phyloP scores from a whole-genome alignment of 1,140 invertebrate genomes.

The Drosophila pectinifera region DNA sequence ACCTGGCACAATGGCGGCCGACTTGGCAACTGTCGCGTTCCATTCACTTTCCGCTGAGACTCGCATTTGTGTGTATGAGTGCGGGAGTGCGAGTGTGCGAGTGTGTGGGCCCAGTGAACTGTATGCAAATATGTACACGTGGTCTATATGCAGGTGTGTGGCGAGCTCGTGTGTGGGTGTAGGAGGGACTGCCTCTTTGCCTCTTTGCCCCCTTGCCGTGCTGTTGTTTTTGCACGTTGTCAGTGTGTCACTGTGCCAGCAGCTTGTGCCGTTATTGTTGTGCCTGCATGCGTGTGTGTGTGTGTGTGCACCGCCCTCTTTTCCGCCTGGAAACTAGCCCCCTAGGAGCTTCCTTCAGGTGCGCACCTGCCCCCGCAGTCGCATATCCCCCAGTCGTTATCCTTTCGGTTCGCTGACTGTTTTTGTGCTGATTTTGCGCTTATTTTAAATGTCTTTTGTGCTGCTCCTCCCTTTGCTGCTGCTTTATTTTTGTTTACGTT shows the following conservation, averaged over 20 bases:
- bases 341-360: too few species aligned
- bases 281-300: conserved; percentile 1
- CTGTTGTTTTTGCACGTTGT: conserved; percentile 55
- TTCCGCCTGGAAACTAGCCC: not conserved
- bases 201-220: conserved; percentile 13
- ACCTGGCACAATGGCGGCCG: conserved; percentile 62
- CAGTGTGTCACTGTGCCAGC: conserved; percentile 75
- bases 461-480: conserved; percentile 28
- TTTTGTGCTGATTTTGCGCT: conserved; percentile 81
- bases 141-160: conserved; percentile 49
- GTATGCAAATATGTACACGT: conserved; percentile 79
- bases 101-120: conserved; percentile 69
- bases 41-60: conserved; percentile 73
- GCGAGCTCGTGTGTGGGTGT: not conserved
- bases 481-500: conserved; percentile 54
- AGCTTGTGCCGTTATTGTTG: conserved; percentile 71
- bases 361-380: not conserved
- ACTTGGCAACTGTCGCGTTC: conserved; percentile 53
- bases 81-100: conserved; percentile 4
- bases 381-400: conserved; percentile 58
- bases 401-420: conserved; percentile 72
- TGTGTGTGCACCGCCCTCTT: conserved; percentile 6
- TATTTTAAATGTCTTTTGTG: conserved; percentile 74
- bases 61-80: conserved; percentile 58
- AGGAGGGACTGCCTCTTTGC: not conserved